Conservation (phyloP, 2,113 vertebrate genomes). For the Cololabis saira region DNA sequence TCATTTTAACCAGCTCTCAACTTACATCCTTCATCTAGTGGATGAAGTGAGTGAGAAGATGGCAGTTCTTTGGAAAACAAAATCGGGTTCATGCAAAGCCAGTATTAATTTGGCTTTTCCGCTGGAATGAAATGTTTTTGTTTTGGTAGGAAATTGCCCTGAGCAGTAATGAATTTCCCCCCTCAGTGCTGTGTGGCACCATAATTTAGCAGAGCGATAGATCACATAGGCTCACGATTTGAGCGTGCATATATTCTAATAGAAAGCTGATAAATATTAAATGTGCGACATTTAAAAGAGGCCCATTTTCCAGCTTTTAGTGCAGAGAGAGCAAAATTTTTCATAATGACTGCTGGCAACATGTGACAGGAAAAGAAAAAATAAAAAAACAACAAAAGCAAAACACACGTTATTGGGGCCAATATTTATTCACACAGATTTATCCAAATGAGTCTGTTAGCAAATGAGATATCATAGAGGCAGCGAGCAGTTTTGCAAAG, state of each 20-base stretch:
- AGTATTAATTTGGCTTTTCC: conserved; percentile 83
- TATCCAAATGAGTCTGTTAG: conserved; percentile 73
- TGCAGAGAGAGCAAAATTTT: conserved; percentile 65
- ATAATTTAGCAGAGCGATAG: conserved; percentile 84
- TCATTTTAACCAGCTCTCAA: conserved; percentile 73
- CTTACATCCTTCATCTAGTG: conserved; percentile 71
- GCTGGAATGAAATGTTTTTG: conserved; percentile 85
- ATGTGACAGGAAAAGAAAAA: conserved; percentile 27
- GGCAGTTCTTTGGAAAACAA: conserved; percentile 83
- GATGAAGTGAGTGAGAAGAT: conserved; percentile 75
- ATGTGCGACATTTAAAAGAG: conserved; percentile 82
- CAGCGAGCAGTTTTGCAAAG: conserved; percentile 58
- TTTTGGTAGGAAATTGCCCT: conserved; percentile 85
- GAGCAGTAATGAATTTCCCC: conserved; percentile 83
- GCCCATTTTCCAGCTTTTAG: conserved; percentile 77
- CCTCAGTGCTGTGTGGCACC: conserved; percentile 76
- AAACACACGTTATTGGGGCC: conserved; percentile 58
- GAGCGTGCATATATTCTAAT: conserved; percentile 84
- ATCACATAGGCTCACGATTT: conserved; percentile 81
- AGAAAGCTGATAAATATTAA: conserved; percentile 85
- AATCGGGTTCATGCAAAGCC: conserved; percentile 81
- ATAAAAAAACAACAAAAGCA: conserved; percentile 17
- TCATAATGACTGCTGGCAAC: conserved; percentile 75
- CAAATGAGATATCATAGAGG: conserved; percentile 73
- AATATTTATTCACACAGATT: conserved; percentile 71